phyloP scores from a whole-genome alignment of 2,888 invertebrate species.

The Troilus luridus region DNA sequence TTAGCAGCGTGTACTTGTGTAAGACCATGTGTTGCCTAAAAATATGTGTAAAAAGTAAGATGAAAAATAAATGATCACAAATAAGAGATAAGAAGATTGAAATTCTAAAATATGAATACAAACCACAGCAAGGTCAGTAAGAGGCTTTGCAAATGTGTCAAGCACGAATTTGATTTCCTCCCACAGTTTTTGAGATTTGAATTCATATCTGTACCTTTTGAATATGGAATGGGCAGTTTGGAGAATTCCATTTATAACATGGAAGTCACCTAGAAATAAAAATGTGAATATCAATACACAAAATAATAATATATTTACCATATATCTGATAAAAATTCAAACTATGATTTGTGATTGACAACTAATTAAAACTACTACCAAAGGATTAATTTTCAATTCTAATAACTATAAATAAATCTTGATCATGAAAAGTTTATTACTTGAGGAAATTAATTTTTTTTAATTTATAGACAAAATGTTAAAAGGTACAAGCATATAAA shows the following conservation, averaged over 20 bases:
- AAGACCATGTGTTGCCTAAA: conserved; percentile 87
- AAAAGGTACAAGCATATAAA: too few species aligned
- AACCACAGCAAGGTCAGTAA: conserved; percentile 86
- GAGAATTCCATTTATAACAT: conserved; percentile 93
- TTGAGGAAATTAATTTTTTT: too few species aligned
- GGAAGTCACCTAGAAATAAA: conserved; percentile 83
- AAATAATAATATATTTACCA: too few species aligned
- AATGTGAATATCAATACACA: conserved; percentile 4
- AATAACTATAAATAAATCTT: too few species aligned
- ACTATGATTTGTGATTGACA: too few species aligned
- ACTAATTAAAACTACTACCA: too few species aligned
- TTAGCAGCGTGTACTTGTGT: conserved; percentile 84
- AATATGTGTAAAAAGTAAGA: not conserved
- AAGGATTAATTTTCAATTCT: too few species aligned
- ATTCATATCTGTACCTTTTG: conserved; percentile 95
- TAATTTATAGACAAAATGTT: too few species aligned
- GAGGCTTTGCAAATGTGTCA: conserved; percentile 92
- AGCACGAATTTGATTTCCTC: conserved; percentile 96
- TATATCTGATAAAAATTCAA: too few species aligned
- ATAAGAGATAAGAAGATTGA: not conserved
- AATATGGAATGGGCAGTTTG: conserved; percentile 97
- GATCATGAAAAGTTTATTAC: too few species aligned
- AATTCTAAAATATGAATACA: not conserved
- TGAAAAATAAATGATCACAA: not conserved
- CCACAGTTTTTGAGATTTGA: conserved; percentile 95